Conservation (phyloP, 2,797 vertebrate species). For the Lemur catta region DNA sequence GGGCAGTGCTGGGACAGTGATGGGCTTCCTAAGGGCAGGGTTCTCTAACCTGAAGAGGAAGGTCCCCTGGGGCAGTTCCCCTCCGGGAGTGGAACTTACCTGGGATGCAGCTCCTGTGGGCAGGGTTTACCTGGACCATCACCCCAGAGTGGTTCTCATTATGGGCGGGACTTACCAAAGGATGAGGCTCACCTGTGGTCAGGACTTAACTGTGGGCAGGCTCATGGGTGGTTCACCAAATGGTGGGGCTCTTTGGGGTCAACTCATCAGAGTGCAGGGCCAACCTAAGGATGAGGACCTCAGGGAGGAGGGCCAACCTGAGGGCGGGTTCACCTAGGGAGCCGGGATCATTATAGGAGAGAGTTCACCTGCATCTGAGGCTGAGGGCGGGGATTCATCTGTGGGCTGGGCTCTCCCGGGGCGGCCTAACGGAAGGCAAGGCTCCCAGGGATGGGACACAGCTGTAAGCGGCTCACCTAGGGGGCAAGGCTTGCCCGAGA, state of each 20-base stretch:
- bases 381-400: background rate
- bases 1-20: background rate
- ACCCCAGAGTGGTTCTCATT: background rate
- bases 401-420: background rate
- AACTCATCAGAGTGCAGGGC: background rate
- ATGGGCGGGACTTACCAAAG: background rate
- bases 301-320: background rate
- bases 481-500: background rate
- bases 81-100: background rate
- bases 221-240: background rate
- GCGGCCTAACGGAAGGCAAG: background rate
- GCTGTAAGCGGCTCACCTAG: background rate
- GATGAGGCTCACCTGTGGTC: background rate
- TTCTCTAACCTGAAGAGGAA: background rate
- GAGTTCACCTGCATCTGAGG: background rate
- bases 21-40: background rate
- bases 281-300: background rate
- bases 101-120: background rate
- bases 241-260: background rate
- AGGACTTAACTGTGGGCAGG: background rate
- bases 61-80: background rate
- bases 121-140: background rate
- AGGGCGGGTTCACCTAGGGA: background rate
- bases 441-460: background rate
- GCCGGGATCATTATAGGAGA: background rate